Evolutionary conservation across 2,113 vertebrate genomes (phyloP).

Genomic region (Leptodactylus fuscus): DNA sequence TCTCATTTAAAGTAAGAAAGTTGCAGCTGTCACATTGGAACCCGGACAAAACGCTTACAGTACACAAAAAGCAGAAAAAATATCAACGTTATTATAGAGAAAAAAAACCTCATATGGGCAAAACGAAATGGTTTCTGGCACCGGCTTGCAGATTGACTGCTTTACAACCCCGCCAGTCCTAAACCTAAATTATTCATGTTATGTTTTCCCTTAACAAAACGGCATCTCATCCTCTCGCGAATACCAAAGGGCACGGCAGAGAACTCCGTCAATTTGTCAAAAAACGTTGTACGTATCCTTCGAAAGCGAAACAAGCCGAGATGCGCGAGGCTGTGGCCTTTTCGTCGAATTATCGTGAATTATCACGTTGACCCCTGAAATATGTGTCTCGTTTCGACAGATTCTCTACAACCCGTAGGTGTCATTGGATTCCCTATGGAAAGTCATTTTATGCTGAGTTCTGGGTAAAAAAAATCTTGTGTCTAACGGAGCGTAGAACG

Average conservation of each 20-base stretch:
- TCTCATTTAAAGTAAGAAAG: slow-evolving; percentile 2
- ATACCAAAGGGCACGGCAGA: slow-evolving; percentile 14
- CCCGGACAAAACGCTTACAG: neutral
- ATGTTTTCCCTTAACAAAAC: slow-evolving; percentile 27
- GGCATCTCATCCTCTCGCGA: slow-evolving; percentile 34
- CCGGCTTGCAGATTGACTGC: neutral
- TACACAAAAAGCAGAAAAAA: neutral
- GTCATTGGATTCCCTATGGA: slow-evolving; percentile 24
- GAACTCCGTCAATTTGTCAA: slow-evolving; percentile 36
- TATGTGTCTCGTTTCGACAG: neutral
- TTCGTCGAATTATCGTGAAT: slow-evolving; percentile 18
- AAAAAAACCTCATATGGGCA: neutral
- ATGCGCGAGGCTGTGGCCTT: neutral
- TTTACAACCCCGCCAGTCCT: slow-evolving; percentile 7
- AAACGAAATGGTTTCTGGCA: neutral
- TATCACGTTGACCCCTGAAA: slow-evolving; percentile 44
- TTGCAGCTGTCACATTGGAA: slow-evolving; percentile 8
- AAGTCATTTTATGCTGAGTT: neutral
- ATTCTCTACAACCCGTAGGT: slow-evolving; percentile 6
- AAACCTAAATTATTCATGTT: slow-evolving; percentile 49
- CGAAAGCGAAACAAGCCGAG: slow-evolving; percentile 18
- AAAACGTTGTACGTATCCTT: slow-evolving; percentile 35
- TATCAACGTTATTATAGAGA: neutral
- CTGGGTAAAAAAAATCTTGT: neutral
- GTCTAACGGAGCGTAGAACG: slow-evolving; percentile 23